Evolutionary conservation across 2,888 invertebrate genomes (phyloP), one percentile per base, ranked within the genome.

Genomic region (Seira sanloemensis): DNA sequence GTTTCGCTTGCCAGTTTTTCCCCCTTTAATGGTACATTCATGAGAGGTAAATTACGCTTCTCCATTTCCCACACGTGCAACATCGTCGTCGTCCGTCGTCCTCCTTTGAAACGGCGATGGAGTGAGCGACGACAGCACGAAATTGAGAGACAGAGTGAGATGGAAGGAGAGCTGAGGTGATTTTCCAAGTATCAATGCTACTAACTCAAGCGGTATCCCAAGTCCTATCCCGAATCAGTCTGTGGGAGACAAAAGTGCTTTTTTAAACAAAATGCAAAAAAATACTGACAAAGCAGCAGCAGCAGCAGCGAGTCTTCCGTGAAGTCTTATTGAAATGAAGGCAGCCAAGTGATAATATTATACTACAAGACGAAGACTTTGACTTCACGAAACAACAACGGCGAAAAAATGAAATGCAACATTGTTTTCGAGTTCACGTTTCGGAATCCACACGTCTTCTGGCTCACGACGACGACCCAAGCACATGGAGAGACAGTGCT

Each of bases 31-130:
- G 85, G 85, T 78, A 85, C 85, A 85, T 81, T 84, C 87, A 87
- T 85, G 85, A 74, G 77, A 37, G 80, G 72, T 78, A 87, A 86
- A 86, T 86, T 86, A 87, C 86, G 68, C 86, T 86, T 84, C 78
- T 82, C 87, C 84, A 84, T 86, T 86, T 84, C 84, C 83, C 81
- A 87, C 86, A 87, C 86, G 86, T 87, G 86, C 87, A 87, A 27
- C 58, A n/a, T n/a, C 5, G 58, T 37, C 37, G 37, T n/a, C n/a
- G n/a, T n/a, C n/a, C n/a, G n/a, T n/a, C n/a, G n/a, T n/a, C n/a
- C n/a, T n/a, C n/a, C n/a, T n/a, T n/a, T n/a, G n/a, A 37, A 4
- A n/a, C 58, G n/a, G 58, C 7, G 58, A 58, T n/a, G 58, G 58
- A 73, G 67, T 65, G 77, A 79, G 76, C 75, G 71, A 80, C 79